A percentile compares a stretch with the other conserved stretches of the same genome.
Evolutionary conservation across 2,113 vertebrate species (phyloP).

Genomic region (Nymphicus hollandicus): DNA sequence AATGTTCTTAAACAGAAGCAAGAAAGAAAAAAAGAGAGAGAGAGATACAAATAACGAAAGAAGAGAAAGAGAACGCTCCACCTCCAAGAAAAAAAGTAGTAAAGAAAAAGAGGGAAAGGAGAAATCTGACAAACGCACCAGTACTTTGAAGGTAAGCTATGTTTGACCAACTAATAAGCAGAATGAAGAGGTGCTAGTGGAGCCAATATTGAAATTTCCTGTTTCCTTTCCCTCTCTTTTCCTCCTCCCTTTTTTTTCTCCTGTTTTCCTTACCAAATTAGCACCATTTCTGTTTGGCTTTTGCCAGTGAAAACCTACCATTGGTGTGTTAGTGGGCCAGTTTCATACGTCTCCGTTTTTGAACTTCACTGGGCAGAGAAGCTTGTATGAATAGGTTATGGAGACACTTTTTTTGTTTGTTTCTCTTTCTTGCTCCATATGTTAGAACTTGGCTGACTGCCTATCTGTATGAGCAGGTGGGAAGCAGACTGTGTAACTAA

Average conservation of each 20-base stretch:
- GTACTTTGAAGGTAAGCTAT: slow-evolving; percentile 69
- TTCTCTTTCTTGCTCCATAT: background rate
- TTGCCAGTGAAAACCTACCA: background rate
- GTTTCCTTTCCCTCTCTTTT: background rate
- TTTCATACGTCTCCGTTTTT: background rate
- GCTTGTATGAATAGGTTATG: background rate
- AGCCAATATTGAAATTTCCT: background rate
- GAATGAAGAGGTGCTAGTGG: background rate
- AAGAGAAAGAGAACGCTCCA: slow-evolving; percentile 78
- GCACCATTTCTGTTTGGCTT: background rate
- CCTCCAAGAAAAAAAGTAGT: slow-evolving; percentile 83
- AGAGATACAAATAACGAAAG: slow-evolving; percentile 80
- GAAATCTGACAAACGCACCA: slow-evolving; percentile 66
- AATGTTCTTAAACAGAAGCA: slow-evolving; percentile 73
- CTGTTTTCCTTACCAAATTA: background rate
- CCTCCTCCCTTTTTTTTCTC: background rate
- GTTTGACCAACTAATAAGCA: background rate
- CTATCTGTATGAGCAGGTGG: background rate
- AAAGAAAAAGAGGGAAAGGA: slow-evolving; percentile 82
- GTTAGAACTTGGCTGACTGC: background rate
- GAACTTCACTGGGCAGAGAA: background rate
- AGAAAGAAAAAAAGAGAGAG: slow-evolving; percentile 85
- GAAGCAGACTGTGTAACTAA: background rate
- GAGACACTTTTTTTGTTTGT: background rate
- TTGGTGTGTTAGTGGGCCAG: background rate